phyloP scores from a whole-genome alignment of 2,888 invertebrate species.

The Drosophila gaucha region DNA sequence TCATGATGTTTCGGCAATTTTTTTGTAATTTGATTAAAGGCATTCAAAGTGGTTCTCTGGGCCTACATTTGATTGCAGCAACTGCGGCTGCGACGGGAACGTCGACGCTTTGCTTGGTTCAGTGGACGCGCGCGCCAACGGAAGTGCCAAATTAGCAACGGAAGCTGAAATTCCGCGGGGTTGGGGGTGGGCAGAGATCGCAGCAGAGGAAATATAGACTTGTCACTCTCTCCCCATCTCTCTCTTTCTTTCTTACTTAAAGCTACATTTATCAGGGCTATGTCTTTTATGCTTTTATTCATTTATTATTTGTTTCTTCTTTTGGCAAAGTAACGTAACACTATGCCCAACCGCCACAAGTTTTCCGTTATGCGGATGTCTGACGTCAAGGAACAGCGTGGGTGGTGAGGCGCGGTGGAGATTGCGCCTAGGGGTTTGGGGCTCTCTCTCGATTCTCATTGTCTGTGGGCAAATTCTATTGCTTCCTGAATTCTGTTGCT shows the following conservation, averaged over 20 bases:
- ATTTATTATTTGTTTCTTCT: conserved; percentile 1
- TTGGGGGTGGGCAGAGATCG: neutral
- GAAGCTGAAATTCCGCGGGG: conserved; percentile 41
- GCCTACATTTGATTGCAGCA: conserved; percentile 43
- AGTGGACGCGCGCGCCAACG: conserved; percentile 46
- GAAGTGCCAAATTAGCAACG: conserved; percentile 70
- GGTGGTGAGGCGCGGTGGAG: neutral
- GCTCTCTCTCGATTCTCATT: conserved; percentile 2
- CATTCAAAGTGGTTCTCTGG: conserved; percentile 21
- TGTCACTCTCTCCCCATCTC: neutral
- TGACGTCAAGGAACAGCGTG: conserved; percentile 35
- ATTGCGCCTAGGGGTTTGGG: neutral
- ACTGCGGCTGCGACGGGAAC: conserved; percentile 5
- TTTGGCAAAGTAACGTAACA: conserved; percentile 21
- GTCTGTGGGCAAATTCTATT: conserved; percentile 69
- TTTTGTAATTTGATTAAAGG: conserved; percentile 43
- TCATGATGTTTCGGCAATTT: conserved; percentile 6
- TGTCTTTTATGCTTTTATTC: neutral
- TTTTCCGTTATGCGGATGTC: conserved; percentile 9
- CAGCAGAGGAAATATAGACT: conserved; percentile 22
- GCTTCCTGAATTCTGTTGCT: conserved; percentile 78
- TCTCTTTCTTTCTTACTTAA: neutral
- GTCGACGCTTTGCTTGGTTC: conserved; percentile 38
- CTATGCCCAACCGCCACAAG: too few relatives aligned
- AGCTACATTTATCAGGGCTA: neutral